Conservation (phyloP, 2,888 invertebrate genomes). For the Agrenia bidenticulata region DNA sequence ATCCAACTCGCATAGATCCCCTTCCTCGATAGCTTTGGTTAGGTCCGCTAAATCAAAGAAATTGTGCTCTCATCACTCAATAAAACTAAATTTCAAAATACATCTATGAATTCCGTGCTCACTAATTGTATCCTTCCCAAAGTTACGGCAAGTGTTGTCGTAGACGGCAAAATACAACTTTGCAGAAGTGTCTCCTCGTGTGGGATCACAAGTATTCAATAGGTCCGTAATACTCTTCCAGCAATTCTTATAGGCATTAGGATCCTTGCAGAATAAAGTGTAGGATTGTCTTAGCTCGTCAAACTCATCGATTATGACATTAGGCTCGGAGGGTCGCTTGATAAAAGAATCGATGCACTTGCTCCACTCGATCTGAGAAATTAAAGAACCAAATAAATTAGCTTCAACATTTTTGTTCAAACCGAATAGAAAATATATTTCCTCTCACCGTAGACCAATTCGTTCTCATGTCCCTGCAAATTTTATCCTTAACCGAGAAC, state of each 20-base stretch:
- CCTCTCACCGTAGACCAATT: no score
- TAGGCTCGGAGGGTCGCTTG: neutral
- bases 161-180: slow-evolving; percentile 35
- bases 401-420: no score
- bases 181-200: slow-evolving; percentile 23
- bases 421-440: no score
- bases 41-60: slow-evolving; percentile 28
- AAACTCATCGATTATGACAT: neutral
- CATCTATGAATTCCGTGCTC: neutral
- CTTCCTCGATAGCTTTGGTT: slow-evolving; percentile 22
- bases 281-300: slow-evolving; percentile 20
- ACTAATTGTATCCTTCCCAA: slow-evolving; percentile 32
- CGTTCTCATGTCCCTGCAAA: no score
- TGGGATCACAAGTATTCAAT: slow-evolving; percentile 31
- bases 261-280: slow-evolving; percentile 26
- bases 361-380: slow-evolving; percentile 4
- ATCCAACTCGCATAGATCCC: slow-evolving; percentile 30
- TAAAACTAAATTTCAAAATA: neutral
- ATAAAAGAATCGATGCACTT: slow-evolving; percentile 3
- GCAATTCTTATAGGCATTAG: slow-evolving; percentile 29
- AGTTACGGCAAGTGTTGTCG: slow-evolving; percentile 36
- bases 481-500: neutral
- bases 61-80: no score
- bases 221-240: slow-evolving; percentile 24
- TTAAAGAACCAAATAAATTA: neutral